Percentiles rank a stretch among this genome's conserved stretches.
phyloP scores from a whole-genome alignment of 2,888 invertebrate genomes.

The Cephus pulcher region DNA sequence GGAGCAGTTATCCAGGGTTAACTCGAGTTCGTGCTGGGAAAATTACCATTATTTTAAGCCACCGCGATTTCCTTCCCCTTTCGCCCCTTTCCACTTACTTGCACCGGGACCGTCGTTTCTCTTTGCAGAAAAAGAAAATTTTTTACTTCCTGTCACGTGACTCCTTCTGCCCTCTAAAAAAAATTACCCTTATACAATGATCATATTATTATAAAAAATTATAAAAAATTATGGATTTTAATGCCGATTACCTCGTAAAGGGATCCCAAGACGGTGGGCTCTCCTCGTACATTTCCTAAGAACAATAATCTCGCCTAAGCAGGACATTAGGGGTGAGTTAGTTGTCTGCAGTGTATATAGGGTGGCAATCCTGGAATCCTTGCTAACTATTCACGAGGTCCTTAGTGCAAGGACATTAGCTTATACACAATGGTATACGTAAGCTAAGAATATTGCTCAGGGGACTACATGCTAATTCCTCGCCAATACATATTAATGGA shows the following conservation, averaged over 20 bases:
- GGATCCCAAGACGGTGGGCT: too few species aligned
- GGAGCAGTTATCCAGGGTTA: constrained; percentile 25
- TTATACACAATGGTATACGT: constrained; percentile 5
- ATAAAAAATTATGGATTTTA: too few species aligned
- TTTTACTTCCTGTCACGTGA: too few species aligned
- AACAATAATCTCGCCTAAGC: constrained; percentile 52
- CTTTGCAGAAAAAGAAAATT: too few species aligned
- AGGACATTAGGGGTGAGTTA: constrained; percentile 52
- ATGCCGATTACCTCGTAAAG: too few species aligned
- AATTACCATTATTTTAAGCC: constrained; percentile 17
- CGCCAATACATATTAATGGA: constrained; percentile 39
- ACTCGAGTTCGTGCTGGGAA: constrained; percentile 15
- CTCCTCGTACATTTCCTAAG: constrained; percentile 20
- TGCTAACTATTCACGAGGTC: constrained; percentile 40
- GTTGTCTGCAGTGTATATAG: constrained; percentile 45
- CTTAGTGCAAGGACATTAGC: constrained; percentile 30
- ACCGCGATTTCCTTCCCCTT: background rate
- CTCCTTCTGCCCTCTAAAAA: too few species aligned
- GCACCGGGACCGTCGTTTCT: too few species aligned
- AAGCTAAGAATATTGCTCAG: constrained; percentile 45
- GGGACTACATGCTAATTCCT: constrained; percentile 39
- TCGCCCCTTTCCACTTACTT: too few species aligned
- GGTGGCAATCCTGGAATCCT: constrained; percentile 31
- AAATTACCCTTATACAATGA: too few species aligned
- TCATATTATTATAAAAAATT: too few species aligned